Base-by-base conservation (phyloP, 92 coral and sea anemone species). In the Pocillopora grandis region DNA sequence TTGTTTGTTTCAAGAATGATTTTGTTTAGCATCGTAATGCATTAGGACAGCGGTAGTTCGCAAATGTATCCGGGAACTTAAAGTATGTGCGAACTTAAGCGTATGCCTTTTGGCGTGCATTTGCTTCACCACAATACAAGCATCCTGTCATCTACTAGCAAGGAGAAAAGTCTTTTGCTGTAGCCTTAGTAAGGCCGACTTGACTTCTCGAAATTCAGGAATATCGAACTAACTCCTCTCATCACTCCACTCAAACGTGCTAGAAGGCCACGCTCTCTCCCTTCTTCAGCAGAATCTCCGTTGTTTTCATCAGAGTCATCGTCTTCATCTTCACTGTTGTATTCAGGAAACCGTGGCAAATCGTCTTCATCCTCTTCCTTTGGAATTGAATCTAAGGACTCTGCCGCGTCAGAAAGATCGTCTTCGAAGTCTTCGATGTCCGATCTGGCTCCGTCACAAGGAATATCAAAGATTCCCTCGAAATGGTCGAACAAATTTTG, bases 381-480 rank as follows among this genome's bases (percentile, higher is more conserved):
- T 31, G 48, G 20, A 23, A 67, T 27, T 9, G 15, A 6, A 27
- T 61, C 64, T 12, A 10, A 3, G 7, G 33, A 18, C 6, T 66
- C 71, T 19, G 1, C 20, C 18, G 15, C 61, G 55, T 75, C 78
- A 9, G 62, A 56, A 57, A 10, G 9, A 75, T 75, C 48, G 27
- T 75, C 78, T 56, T 75, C 65, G 48, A 75, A 57, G 36, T 65
- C 78, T 75, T 57, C 49, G 19, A 75, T 75, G 12, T 75, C 78
- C 9, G 66, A 75, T 19, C 58, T 48, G 62, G 62, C 62, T 2
- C 78, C 78, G 5, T 75, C 78, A 35, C 62, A 58, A 23, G 65
- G 78, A 57, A 75, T 75, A 75, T 21, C 78, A 11, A 75, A 75
- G 78, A 9, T 75, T 75, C 78, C 64, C 23, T 75, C 42, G 42